Percentiles rank a stretch among this genome's conserved stretches.
Evolutionary conservation across 2,797 vertebrate species (phyloP).

Genomic region (Myotis myotis): DNA sequence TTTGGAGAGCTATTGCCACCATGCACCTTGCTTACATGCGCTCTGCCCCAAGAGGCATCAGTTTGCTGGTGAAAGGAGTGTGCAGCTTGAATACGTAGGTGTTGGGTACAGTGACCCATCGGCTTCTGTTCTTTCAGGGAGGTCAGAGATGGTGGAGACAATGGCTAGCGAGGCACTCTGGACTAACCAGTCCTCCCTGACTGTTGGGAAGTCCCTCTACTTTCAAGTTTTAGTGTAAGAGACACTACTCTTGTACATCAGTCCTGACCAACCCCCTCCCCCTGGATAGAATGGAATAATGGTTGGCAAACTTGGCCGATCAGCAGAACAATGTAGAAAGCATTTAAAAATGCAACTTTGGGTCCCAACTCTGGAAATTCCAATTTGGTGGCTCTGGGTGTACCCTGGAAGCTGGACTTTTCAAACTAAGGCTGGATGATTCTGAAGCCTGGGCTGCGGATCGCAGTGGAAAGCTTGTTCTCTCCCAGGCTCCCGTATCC

Average conservation of each 20-base stretch:
- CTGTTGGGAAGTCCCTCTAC: background rate
- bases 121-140: background rate
- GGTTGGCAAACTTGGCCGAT: background rate
- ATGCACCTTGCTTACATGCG: no score
- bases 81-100: background rate
- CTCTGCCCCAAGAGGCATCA: background rate
- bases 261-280: background rate
- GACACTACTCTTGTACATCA: background rate
- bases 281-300: background rate
- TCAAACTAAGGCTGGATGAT: background rate
- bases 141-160: background rate
- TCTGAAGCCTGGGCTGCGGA: background rate
- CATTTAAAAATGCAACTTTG: background rate
- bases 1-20: background rate
- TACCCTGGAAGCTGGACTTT: background rate
- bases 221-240: background rate
- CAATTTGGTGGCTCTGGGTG: background rate
- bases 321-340: background rate
- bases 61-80: background rate
- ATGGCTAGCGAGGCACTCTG: background rate
- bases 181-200: background rate
- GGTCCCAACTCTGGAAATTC: background rate
- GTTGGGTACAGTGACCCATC: background rate
- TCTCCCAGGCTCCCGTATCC: no score
- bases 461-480: fast-evolving